Evolutionary conservation across 2,113 vertebrate species (phyloP), one percentile per base, ranked within the genome.

Genomic region (Rattus rattus): DNA sequence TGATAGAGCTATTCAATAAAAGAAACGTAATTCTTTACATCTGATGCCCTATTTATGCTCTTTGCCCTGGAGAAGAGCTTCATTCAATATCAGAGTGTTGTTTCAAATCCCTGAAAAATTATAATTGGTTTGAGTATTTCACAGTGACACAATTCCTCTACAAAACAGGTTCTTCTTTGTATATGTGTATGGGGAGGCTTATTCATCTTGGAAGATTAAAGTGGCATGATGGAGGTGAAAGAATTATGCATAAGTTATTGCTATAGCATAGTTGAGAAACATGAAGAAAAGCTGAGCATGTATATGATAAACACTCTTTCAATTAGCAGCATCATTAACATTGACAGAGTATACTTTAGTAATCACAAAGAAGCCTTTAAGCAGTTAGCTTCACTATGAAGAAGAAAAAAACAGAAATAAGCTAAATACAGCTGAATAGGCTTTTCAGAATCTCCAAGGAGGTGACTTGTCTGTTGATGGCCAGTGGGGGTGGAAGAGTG

Each of bases 241-340:
- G 87, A 91, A 92, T 72, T 91, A 72, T 94, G 80, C 92, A 97
- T 96, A 97, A 98, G 97, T 96, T 91, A 97, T 97, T 98, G 96
- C 97, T 96, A 59, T 95, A 96, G 94, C 83, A 13, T 94, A 96
- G 94, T 95, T 97, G 95, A 94, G 75, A 93, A 83, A 80, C 93
- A 97, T 98, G 98, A 96, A 92, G 94, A 96, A 85, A 92, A 96
- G 96, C 83, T 84, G 94, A 95, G 93, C 90, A 96, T 97, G 95
- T 97, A 75, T 97, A 98, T 98, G 97, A 98, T 98, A 98, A 99
- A 99, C 98, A 98, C 92, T 85, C 96, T 98, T 98, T 98, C 98
- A 98, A 99, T 99, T 99, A 99, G 98, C 94, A 93, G 98, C 96
- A 98, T 99, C 98, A 98, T 99, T 99, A 99, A 97, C 97, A 97